These are phyloP conservation scores for Poeciliopsis occidentalis DNA, from an alignment of 2,113 vertebrate genomes.

Conservation along the genomic window DNA sequence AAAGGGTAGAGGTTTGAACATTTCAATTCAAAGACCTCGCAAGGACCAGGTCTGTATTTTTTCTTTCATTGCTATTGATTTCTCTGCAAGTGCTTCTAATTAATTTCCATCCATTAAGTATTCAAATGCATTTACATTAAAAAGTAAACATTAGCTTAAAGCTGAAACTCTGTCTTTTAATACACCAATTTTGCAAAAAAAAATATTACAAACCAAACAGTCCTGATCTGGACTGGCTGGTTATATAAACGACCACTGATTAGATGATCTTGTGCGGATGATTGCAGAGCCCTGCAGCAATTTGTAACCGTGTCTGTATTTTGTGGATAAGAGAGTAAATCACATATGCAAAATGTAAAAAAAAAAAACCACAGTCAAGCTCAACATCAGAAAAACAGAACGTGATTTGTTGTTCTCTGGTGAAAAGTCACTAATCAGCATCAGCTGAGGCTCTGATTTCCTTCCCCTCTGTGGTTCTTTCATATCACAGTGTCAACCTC, in stretches of 20 bases:
- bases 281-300: neutral
- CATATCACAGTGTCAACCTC: conserved; percentile 21
- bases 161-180: neutral
- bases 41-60: neutral
- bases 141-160: neutral
- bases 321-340: neutral
- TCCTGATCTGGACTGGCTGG: neutral
- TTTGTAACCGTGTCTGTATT: neutral
- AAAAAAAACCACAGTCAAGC: neutral
- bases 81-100: neutral
- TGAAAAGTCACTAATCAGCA: conserved; percentile 35
- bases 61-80: neutral
- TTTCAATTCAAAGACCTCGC: neutral
- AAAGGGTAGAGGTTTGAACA: neutral
- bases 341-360: too few relatives aligned
- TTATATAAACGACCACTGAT: neutral
- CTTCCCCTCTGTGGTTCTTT: conserved; percentile 10
- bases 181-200: neutral
- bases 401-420: conserved; percentile 11
- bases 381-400: neutral
- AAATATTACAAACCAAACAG: neutral
- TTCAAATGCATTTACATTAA: neutral
- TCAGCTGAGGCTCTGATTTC: conserved; percentile 23
- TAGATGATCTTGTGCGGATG: neutral
- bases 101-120: neutral